Base-by-base conservation (phyloP, 2,888 invertebrate genomes). In the Pristionchus fissidentatus region DNA sequence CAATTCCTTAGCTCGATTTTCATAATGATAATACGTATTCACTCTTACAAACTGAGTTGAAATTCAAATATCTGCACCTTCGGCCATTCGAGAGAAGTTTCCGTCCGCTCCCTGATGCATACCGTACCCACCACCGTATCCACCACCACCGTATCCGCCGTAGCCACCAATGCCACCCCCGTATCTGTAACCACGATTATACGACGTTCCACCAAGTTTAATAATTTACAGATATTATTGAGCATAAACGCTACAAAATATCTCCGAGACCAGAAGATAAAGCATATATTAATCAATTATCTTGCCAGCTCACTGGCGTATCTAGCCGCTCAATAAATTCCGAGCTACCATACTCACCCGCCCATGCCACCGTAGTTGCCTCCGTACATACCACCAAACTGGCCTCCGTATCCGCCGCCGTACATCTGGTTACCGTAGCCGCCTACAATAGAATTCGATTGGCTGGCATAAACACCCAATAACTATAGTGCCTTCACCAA, bases 11-110 rank as follows among this genome's bases (percentile, higher is more conserved):
- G 13, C 15, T n/a, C n/a, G n/a, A 83, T 3, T 62, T n/a, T n/a
- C 19, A 41, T 10, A 19, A 38, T 26, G 35, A 43, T 73, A 41
- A 84, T 46, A 41, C 8, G n/a, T 41, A 38, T 35, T n/a, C 46
- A 73, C 26, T 22, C 49, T 26, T 38, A 46, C 55, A 70, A 52
- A n/a, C n/a, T n/a, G n/a, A n/a, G n/a, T n/a, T n/a, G n/a, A n/a
- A n/a, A n/a, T n/a, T n/a, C n/a, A n/a, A n/a, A n/a, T n/a, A n/a
- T n/a, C n/a, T 57, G 1, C 60, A 89, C 89, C 90, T 87, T 91
- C 91, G 0, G 91, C 91, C 19, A 91, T 73, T 49, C 91, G 85
- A 10, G 89, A 87, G 70, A 91, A 91, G 77, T 89, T 89, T 62
- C 86, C 86, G 32, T 87, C 86, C 62, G 41, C 35, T 22, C 57